phyloP scores from a whole-genome alignment of 2,888 invertebrate genomes.

The Galeopsomyia nigrocyanea region DNA sequence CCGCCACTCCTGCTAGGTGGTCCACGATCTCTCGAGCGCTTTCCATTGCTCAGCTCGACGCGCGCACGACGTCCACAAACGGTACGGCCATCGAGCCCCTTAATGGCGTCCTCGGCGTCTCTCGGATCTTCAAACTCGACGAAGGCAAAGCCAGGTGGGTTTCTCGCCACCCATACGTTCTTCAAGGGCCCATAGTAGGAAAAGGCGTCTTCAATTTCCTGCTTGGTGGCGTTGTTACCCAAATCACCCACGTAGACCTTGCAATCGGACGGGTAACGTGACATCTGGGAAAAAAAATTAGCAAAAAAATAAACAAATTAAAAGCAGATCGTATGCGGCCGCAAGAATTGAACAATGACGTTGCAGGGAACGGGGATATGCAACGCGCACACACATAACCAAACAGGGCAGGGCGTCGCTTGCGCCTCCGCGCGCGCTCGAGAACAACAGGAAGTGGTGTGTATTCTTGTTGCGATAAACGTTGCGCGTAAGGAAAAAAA shows the following conservation, averaged over 20 bases:
- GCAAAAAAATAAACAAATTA: slow-evolving; percentile 9
- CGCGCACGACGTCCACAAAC: slow-evolving; percentile 91
- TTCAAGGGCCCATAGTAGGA: slow-evolving; percentile 91
- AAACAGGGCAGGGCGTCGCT: no score
- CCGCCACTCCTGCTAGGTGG: slow-evolving; percentile 71
- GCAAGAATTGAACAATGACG: no score
- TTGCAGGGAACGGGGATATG: no score
- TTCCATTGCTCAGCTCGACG: slow-evolving; percentile 93
- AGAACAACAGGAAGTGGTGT: neutral
- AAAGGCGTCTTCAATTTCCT: slow-evolving; percentile 94
- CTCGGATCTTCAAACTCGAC: slow-evolving; percentile 94
- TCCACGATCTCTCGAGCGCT: slow-evolving; percentile 73
- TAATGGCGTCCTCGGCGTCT: slow-evolving; percentile 93
- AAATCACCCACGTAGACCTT: slow-evolving; percentile 97
- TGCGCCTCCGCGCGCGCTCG: no score
- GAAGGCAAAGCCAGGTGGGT: slow-evolving; percentile 96
- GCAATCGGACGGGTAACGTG: slow-evolving; percentile 86
- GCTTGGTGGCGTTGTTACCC: slow-evolving; percentile 91
- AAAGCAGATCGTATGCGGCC: no score
- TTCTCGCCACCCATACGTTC: slow-evolving; percentile 98
- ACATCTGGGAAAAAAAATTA: no score
- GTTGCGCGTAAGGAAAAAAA: neutral
- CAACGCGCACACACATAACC: no score
- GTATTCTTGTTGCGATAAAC: neutral
- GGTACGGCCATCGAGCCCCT: slow-evolving; percentile 81